Evolutionary conservation across 1,140 invertebrate species (phyloP), one percentile per base, ranked within the genome.

Genomic region (Phenacoccus solenopsis): DNA sequence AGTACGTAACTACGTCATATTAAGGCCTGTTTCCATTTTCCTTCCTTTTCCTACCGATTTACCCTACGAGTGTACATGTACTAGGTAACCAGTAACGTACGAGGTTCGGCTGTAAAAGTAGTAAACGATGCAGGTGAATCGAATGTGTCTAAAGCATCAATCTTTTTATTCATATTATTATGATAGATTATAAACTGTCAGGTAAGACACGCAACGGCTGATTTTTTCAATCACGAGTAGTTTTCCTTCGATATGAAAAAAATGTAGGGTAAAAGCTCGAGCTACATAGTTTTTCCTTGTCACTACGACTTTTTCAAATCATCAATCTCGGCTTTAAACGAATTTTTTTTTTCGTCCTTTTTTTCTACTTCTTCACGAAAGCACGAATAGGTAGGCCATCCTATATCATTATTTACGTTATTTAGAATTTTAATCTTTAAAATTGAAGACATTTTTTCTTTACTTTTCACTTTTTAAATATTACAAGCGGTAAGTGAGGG

Each of bases 121-220:
- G n/a, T n/a, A n/a, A 7, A 16, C 38, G 2, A n/a, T n/a, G 16
- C 38, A 49, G 38, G 38, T 49, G 38, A 49, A 49, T 49, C 38
- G 16, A 49, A 49, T 16, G 16, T 49, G 38, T n/a, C 38, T 49
- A 49, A 49, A 49, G 16, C 38, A 49, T 49, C 38, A 49, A 49
- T 49, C 38, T 49, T 49, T 49, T 49, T 49, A 49, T n/a, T n/a
- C 20, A 49, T 49, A 49, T 49, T 49, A 49, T 49, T 49, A 49
- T 49, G 38, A 49, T 49, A 49, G 38, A 49, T 49, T 49, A 49
- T 49, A 49, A 49, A 49, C 38, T 49, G 38, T 49, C 38, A 49
- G 38, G 38, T 49, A 49, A 49, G 20, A n/a, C 16, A 49, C 38
- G 16, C 5, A n/a, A 49, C 16, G 38, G 38, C 16, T 49, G 38